These are phyloP conservation scores for Gila orcuttii DNA, from an alignment of 2,113 vertebrate genomes.

Conservation along the genomic window DNA sequence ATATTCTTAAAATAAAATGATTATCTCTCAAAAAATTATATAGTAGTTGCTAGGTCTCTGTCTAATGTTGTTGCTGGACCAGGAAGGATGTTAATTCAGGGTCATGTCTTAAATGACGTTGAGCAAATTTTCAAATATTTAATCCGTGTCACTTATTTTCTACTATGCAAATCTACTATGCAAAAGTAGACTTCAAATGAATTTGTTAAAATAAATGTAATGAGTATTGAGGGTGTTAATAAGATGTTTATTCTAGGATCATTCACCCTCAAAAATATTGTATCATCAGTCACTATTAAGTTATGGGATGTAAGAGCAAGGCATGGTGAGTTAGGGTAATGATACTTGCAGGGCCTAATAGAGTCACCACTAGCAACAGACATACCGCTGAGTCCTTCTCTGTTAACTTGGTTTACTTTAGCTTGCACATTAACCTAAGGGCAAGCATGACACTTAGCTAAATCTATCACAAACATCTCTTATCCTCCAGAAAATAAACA, in stretches of 20 bases:
- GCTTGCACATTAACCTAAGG: slow-evolving; percentile 37
- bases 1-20: not conserved
- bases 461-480: slow-evolving; percentile 55
- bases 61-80: not conserved
- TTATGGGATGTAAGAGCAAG: not conserved
- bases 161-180: not conserved
- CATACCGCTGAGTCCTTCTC: slow-evolving; percentile 31
- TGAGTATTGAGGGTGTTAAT: not conserved
- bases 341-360: slow-evolving; percentile 3
- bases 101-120: not conserved
- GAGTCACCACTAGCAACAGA: slow-evolving; percentile 28
- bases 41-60: not conserved
- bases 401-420: slow-evolving; percentile 60
- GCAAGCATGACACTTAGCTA: slow-evolving; percentile 48
- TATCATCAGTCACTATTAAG: not conserved
- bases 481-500: slow-evolving; percentile 54
- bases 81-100: not conserved
- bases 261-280: not conserved
- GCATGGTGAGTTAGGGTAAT: not conserved
- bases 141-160: not conserved
- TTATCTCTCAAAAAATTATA: not conserved
- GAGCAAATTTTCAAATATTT: not conserved
- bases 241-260: not conserved
- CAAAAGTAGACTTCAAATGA: not conserved
- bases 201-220: not conserved